These are phyloP conservation scores for Cairina moschata DNA, from an alignment of 2,113 vertebrate genomes.

Conservation along the genomic window DNA sequence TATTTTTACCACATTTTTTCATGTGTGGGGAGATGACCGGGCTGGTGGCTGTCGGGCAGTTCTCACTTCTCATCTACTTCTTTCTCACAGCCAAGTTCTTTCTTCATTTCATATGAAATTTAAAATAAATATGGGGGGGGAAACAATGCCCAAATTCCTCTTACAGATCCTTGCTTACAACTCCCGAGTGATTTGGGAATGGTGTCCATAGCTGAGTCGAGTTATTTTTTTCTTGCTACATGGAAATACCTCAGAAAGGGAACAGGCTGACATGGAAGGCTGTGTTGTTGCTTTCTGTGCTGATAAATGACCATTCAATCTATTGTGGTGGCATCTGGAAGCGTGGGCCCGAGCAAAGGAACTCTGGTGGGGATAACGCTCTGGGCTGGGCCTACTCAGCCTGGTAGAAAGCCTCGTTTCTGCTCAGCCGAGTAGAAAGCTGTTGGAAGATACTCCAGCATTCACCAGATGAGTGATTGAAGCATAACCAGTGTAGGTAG, in stretches of 20 bases:
- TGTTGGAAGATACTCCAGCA: neutral
- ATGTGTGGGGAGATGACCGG: neutral
- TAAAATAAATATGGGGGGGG: neutral
- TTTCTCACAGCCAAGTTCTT: neutral
- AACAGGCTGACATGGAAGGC: neutral
- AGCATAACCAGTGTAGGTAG: neutral
- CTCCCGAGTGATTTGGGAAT: neutral
- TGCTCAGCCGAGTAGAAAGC: neutral
- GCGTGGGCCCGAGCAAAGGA: neutral
- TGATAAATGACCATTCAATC: neutral
- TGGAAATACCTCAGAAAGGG: neutral
- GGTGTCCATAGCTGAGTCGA: neutral
- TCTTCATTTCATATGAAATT: neutral
- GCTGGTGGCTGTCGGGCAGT: neutral
- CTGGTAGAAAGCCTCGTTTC: too few relatives aligned
- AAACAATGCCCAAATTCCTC: neutral
- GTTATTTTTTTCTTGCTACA: rapidly evolving
- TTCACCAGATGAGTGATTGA: neutral
- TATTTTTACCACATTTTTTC: neutral
- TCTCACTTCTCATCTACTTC: neutral
- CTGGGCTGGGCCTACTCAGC: too few relatives aligned
- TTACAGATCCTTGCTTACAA: neutral
- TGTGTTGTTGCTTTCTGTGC: neutral
- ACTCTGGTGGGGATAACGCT: neutral
- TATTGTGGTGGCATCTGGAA: neutral